phyloP scores from a whole-genome alignment of 2,797 vertebrate genomes.

The Syngnathus rostellatus region DNA sequence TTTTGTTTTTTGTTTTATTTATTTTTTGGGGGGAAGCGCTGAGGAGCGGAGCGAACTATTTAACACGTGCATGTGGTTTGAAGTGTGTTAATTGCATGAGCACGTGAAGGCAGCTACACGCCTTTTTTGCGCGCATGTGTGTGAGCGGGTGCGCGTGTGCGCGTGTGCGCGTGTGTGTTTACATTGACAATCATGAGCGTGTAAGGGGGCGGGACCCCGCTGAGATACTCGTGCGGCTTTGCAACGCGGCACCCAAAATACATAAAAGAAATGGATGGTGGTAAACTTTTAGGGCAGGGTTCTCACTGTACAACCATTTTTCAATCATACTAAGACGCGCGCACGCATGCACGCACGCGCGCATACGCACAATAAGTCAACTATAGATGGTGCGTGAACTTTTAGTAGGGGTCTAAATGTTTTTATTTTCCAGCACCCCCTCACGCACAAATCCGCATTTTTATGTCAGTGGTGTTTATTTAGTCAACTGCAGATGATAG shows the following conservation, averaged over 20 bases:
- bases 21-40: slow-evolving; percentile 27
- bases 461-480: neutral
- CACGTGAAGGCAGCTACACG: slow-evolving; percentile 55
- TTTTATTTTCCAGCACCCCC: too few species aligned
- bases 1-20: slow-evolving; percentile 12
- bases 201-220: slow-evolving; percentile 4
- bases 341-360: neutral
- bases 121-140: slow-evolving; percentile 45
- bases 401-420: neutral
- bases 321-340: neutral
- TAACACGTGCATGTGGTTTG: slow-evolving; percentile 49
- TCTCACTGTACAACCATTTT: neutral
- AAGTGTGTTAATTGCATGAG: slow-evolving; percentile 43
- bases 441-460: neutral
- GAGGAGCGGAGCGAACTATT: neutral
- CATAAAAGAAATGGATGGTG: neutral
- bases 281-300: neutral
- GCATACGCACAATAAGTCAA: neutral
- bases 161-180: slow-evolving; percentile 5
- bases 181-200: neutral
- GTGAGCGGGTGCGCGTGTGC: neutral
- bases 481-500: neutral
- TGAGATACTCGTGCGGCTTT: neutral
- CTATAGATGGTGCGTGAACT: neutral
- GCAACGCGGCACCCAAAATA: neutral